These are phyloP conservation scores for Pseudeuparius sepicola DNA, from an alignment of 2,888 invertebrate genomes.

Conservation along the genomic window DNA sequence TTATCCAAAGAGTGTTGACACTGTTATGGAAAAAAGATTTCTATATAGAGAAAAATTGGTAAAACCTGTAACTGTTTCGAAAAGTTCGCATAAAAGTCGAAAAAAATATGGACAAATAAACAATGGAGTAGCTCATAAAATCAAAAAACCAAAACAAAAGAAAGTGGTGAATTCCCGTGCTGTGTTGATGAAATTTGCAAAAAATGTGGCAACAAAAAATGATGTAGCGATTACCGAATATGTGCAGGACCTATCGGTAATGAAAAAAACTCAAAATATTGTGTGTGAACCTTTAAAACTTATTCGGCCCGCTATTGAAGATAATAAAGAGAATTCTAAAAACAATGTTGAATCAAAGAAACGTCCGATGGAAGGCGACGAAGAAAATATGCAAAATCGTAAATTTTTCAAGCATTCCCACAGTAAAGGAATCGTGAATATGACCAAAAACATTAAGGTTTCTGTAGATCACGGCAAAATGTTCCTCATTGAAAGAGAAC, in stretches of 20 bases:
- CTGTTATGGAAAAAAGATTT: constrained; percentile 17
- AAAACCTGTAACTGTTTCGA: constrained; percentile 9
- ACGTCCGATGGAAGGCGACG: too few species aligned
- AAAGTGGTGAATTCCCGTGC: constrained; percentile 29
- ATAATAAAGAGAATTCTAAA: constrained; percentile 18
- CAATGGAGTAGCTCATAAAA: constrained; percentile 53
- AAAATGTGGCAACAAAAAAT: constrained; percentile 29
- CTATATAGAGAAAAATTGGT: constrained; percentile 14
- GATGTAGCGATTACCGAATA: constrained; percentile 26
- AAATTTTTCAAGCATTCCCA: constrained; percentile 40
- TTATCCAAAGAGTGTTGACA: constrained; percentile 41
- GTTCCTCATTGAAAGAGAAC: constrained; percentile 22
- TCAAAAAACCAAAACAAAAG: constrained; percentile 49
- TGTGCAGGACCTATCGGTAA: constrained; percentile 22
- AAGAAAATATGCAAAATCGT: constrained; percentile 12
- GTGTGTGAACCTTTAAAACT: too few species aligned
- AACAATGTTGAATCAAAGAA: constrained; percentile 1
- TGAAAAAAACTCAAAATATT: constrained; percentile 17
- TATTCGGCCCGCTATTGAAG: constrained; percentile 9
- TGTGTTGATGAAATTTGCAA: constrained; percentile 27
- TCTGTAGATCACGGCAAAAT: constrained; percentile 33
- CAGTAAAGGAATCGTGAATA: constrained; percentile 32
- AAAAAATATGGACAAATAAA: constrained; percentile 48
- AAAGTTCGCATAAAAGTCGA: not conserved
- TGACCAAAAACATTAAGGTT: constrained; percentile 37